Evolutionary conservation across 2,888 invertebrate genomes (phyloP), one percentile per base, ranked within the genome.

Genomic region (Proisotoma minuta): DNA sequence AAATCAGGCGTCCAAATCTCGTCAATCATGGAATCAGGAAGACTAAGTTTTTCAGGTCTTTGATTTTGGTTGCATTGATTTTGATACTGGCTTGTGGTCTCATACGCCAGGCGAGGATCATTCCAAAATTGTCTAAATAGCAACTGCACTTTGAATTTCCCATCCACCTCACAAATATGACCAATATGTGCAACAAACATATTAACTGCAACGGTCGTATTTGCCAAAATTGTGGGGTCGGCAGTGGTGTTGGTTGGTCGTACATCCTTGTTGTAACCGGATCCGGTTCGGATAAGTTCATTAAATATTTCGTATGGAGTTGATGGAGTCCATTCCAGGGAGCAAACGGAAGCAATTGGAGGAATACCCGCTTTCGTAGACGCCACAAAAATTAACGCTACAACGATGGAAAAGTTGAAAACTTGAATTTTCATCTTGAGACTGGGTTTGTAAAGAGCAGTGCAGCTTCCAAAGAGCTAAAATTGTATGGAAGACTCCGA

Each of bases 1-100:
- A 56, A 23, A 20, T 63, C 34, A 1, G 63, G 63, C n/a, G 27
- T 59, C 63, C 63, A 63, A 2, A 60, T 24, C 1, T 22, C 43
- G 4, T 63, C 59, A 8, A 15, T 24, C n/a, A 40, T 39, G 20
- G 40, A 12, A 18, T 59, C 24, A 2, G 63, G 54, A 24, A 63
- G 34, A 47, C 39, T 54, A n/a, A 56, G 18, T 29, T 48, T 58
- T 3, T 28, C 29, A 2, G 59, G 51, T 10, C 56, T 49, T 20
- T 47, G 24, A 15, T 34, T 34, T n/a, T n/a, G n/a, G 34, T 34
- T 34, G 34, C 34, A 34, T 34, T 34, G 34, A 15, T 34, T 34
- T 34, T 34, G 34, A 15, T 34, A 34, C 24, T 28, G 24, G 1
- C 53, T 10, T 8, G 43, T 10, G 2, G 27, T 47, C 18, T 12